These are phyloP conservation scores for Luffia ferchaultella DNA, from an alignment of 2,888 invertebrate genomes.

Conservation along the genomic window DNA sequence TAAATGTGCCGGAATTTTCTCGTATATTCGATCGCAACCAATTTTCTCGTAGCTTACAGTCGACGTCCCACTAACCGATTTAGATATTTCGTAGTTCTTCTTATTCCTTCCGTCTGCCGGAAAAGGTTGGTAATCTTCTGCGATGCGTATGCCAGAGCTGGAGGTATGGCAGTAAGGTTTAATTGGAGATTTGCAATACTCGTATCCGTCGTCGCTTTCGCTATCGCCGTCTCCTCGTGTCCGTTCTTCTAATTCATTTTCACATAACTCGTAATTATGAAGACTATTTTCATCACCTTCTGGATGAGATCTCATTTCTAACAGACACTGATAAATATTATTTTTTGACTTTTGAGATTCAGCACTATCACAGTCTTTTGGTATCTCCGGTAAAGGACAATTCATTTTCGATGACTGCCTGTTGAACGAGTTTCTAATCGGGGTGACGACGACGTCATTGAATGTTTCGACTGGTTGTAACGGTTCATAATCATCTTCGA, in stretches of 20 bases:
- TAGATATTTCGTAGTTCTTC: conserved; percentile 45
- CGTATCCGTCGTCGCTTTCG: conserved; percentile 58
- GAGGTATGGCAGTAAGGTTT: conserved; percentile 52
- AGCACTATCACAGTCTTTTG: conserved; percentile 26
- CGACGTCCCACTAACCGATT: conserved; percentile 55
- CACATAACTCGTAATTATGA: conserved; percentile 63
- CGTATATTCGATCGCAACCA: conserved; percentile 54
- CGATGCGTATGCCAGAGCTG: conserved; percentile 55
- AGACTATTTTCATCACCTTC: conserved; percentile 57
- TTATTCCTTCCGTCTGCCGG: conserved; percentile 23
- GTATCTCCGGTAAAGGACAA: conserved; percentile 58
- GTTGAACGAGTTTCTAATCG: conserved; percentile 26
- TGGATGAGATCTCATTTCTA: conserved; percentile 55
- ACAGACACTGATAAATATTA: conserved; percentile 52
- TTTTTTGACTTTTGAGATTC: conserved; percentile 23
- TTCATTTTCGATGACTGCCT: conserved; percentile 49
- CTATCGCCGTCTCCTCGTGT: conserved; percentile 55
- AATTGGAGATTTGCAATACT: conserved; percentile 54
- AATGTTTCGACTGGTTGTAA: conserved; percentile 42
- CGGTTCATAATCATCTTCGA: conserved; percentile 56
- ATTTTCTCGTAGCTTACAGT: conserved; percentile 56
- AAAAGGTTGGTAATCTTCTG: conserved; percentile 56
- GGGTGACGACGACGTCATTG: conserved; percentile 36
- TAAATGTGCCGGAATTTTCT: conserved; percentile 43
- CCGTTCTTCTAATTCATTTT: conserved; percentile 44